Base-by-base conservation (phyloP, 2,888 invertebrate genomes). In the Cheiracanthium punctorium region DNA sequence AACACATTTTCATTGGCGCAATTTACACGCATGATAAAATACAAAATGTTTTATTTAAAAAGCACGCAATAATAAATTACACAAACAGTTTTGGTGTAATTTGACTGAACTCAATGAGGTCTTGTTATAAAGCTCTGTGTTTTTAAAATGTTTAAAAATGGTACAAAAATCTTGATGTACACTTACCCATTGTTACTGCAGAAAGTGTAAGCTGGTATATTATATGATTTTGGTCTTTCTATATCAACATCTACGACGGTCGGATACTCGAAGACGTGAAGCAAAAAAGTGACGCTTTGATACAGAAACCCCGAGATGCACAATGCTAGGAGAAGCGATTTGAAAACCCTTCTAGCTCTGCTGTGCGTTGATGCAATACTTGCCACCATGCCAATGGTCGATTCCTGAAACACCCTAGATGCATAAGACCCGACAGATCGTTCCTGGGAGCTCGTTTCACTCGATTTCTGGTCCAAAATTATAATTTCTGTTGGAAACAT, bases 151-250 rank as follows among this genome's bases (percentile, higher is more conserved):
- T n/a, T n/a, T n/a, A n/a, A n/a, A n/a, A n/a, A n/a, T n/a, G 30
- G 4, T 48, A n/a, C 7, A 0, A 64, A 29, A 28, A 72, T 43
- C 5, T 43, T 1, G 24, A 20, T 30, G 20, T 20, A 28, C 28
- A 37, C 17, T 29, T 64, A 80, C 79, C 79, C 79, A 20, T 80
- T 80, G 29, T 80, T 71, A 12, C 71, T 71, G 58, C 79, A 80
- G 30, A 80, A 80, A n/a, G 79, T 80, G 8, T 71, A 41, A 10
- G 37, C 79, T 41, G 79, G 79, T 58, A 71, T 29, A 17, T 80
- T 37, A 8, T 71, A 58, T 4, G 8, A 10, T 14, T 67, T 7
- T 4, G 74, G 81, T 20, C 20, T 74, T 8, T 73, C 33, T 17
- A 81, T 81, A 1, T 74, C 69, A 28, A 81, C 69, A 28, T 81